phyloP scores from a whole-genome alignment of 2,888 invertebrate species.

The Metalampra italica region DNA sequence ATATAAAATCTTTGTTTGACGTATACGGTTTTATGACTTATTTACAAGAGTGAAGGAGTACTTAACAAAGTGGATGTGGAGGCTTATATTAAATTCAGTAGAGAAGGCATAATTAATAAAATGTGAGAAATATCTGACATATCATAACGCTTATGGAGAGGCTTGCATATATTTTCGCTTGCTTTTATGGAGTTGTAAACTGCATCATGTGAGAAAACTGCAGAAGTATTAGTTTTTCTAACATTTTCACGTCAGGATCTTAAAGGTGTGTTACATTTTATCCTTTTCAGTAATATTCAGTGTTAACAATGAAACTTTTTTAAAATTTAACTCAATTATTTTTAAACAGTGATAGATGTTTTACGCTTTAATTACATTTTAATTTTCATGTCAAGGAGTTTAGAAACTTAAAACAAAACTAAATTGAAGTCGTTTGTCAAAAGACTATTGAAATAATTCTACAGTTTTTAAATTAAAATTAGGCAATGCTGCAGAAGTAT shows the following conservation, averaged over 20 bases:
- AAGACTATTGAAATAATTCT: no score
- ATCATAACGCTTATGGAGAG: constrained; percentile 37
- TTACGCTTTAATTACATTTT: no score
- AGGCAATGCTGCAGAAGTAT: no score
- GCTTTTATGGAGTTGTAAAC: constrained; percentile 9
- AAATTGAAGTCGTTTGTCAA: no score
- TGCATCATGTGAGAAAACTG: constrained; percentile 22
- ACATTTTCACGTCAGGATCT: constrained; percentile 2
- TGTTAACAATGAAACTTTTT: no score
- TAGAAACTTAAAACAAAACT: no score
- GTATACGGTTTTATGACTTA: constrained; percentile 26
- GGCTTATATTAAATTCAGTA: constrained; percentile 35
- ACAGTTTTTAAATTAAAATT: no score
- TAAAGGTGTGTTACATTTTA: neutral
- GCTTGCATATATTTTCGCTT: constrained; percentile 33
- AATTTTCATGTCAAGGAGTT: no score
- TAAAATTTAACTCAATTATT: no score
- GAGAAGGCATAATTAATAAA: constrained; percentile 45
- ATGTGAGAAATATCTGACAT: constrained; percentile 69
- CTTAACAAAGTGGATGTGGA: constrained; percentile 22
- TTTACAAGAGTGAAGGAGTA: constrained; percentile 34
- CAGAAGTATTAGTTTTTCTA: constrained; percentile 6
- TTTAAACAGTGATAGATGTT: no score
- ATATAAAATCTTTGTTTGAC: constrained; percentile 16
- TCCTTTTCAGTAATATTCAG: no score